These are phyloP conservation scores for Gonocerus acuteangulatus DNA, from an alignment of 2,888 invertebrate genomes.

Conservation along the genomic window DNA sequence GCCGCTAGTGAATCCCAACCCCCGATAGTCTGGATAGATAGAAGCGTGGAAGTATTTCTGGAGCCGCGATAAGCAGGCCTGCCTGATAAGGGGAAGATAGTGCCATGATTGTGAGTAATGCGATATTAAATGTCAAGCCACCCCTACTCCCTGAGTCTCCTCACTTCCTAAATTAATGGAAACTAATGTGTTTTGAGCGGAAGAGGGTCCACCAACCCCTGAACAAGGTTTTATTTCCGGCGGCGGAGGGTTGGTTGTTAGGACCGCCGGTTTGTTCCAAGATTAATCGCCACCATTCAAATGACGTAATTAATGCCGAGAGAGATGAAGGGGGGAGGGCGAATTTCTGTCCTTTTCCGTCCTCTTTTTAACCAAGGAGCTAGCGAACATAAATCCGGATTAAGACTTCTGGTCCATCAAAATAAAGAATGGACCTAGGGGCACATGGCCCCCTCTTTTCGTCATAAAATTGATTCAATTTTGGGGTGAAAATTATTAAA, in stretches of 20 bases:
- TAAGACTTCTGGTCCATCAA: conserved; percentile 14
- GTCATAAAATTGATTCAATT: too few relatives aligned
- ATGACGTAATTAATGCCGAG: conserved; percentile 16
- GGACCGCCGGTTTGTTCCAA: background rate
- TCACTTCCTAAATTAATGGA: conserved; percentile 19
- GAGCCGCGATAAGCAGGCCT: too few relatives aligned
- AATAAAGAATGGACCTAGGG: background rate
- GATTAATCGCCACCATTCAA: conserved; percentile 19
- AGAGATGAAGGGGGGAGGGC: too few relatives aligned
- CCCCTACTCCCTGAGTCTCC: background rate
- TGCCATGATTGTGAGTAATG: conserved; percentile 17
- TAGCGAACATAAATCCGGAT: conserved; percentile 1
- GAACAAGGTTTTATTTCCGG: too few relatives aligned
- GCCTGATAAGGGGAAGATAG: background rate
- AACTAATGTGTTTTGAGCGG: conserved; percentile 1
- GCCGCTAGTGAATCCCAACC: too few relatives aligned
- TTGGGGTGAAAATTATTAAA: too few relatives aligned
- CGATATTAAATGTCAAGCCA: conserved; percentile 13
- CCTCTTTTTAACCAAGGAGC: background rate
- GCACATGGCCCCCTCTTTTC: too few relatives aligned
- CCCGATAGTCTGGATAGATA: too few relatives aligned
- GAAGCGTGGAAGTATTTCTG: too few relatives aligned
- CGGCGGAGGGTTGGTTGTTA: too few relatives aligned
- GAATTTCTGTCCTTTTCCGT: background rate
- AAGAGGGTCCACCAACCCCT: too few relatives aligned